phyloP scores from a whole-genome alignment of 2,888 invertebrate genomes.

The Dryadula phaetusa region DNA sequence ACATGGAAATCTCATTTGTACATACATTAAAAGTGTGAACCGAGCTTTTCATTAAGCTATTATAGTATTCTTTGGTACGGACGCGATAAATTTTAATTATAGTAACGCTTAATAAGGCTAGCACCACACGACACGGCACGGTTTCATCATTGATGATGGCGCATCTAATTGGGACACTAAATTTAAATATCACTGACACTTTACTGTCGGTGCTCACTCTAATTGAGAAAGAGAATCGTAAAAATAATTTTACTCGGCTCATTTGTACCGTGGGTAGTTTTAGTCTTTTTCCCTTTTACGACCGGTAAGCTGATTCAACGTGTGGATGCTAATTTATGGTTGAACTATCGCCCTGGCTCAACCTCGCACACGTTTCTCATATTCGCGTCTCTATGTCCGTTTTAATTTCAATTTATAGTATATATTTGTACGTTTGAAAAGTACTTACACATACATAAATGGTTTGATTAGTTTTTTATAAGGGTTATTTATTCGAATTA shows the following conservation, averaged over 20 bases:
- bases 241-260: conserved; percentile 82
- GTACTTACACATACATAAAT: no score
- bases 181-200: conserved; percentile 83
- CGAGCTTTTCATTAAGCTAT: conserved; percentile 50
- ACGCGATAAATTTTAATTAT: conserved; percentile 79
- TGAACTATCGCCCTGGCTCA: conserved; percentile 47
- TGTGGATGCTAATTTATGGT: conserved; percentile 69
- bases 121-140: conserved; percentile 73
- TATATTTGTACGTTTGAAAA: not conserved
- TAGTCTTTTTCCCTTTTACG: conserved; percentile 76
- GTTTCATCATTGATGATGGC: conserved; percentile 81
- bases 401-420: conserved; percentile 3
- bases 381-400: conserved; percentile 25
- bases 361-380: conserved; percentile 31
- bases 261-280: conserved; percentile 78
- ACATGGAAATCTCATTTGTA: conserved; percentile 39
- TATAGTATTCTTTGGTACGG: conserved; percentile 55
- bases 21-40: conserved; percentile 42
- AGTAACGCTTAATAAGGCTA: conserved; percentile 80
- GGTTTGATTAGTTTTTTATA: no score
- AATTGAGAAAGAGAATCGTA: conserved; percentile 82
- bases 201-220: conserved; percentile 75
- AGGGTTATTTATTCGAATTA: no score
- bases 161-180: conserved; percentile 82
- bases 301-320: conserved; percentile 70